Conservation (phyloP, 1,140 invertebrate genomes). For the Drosophila ananassae region DNA sequence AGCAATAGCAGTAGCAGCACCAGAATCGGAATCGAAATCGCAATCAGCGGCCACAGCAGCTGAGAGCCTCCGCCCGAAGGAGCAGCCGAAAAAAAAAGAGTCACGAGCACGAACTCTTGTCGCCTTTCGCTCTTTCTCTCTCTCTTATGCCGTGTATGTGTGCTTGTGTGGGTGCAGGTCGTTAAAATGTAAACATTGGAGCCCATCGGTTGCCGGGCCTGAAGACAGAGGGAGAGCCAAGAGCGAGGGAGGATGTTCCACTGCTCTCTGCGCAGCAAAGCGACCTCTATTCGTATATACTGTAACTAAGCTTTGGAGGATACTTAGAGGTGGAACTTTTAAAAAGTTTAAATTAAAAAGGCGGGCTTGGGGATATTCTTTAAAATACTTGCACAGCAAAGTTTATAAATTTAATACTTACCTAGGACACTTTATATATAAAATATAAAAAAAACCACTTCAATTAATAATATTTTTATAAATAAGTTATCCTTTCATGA, state of each 20-base stretch:
- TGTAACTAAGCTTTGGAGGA: neutral
- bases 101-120: neutral
- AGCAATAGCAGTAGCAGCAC: slow-evolving; percentile 9
- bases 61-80: slow-evolving; percentile 21
- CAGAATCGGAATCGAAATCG: neutral
- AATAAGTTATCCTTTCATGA: neutral
- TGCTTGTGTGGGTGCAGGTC: slow-evolving; percentile 11
- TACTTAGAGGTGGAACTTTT: neutral
- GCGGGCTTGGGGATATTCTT: neutral
- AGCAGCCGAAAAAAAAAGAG: neutral
- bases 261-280: slow-evolving; percentile 9
- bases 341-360: neutral
- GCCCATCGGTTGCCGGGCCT: slow-evolving; percentile 27
- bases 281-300: slow-evolving; percentile 1
- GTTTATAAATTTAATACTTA: neutral
- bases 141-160: neutral
- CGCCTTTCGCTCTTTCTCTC: neutral
- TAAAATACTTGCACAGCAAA: neutral
- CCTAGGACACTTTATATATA: no score
- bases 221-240: neutral
- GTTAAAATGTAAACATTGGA: slow-evolving; percentile 54
- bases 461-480: no score
- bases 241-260: slow-evolving; percentile 5
- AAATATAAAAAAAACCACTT: no score
- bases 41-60: slow-evolving; percentile 28